Percentiles rank a stretch among this genome's conserved stretches.
phyloP scores from a whole-genome alignment of 2,113 vertebrate species.

The Thamnophis sirtalis region DNA sequence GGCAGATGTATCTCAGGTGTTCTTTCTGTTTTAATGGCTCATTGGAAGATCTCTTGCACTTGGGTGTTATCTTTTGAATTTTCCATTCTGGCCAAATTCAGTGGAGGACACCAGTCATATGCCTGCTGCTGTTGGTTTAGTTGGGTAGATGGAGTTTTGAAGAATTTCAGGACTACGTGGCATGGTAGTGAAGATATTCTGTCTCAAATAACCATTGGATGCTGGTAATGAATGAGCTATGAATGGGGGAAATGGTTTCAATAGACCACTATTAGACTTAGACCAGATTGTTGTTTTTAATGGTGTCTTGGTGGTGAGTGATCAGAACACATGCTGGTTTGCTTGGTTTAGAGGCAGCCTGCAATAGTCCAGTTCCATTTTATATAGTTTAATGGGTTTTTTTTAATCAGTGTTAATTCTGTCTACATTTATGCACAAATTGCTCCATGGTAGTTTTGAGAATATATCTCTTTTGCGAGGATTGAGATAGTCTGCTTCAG shows the following conservation, averaged over 20 bases:
- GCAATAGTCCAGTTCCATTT: neutral
- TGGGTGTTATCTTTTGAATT: neutral
- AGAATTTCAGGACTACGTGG: neutral
- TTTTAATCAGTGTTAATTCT: neutral
- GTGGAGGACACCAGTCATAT: neutral
- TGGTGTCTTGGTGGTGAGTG: neutral
- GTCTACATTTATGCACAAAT: neutral
- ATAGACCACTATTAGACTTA: neutral
- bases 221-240: neutral
- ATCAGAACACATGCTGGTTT: neutral
- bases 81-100: neutral
- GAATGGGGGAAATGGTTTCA: neutral
- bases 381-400: neutral
- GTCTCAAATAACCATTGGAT: neutral
- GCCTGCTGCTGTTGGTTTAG: neutral
- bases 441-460: neutral
- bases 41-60: neutral
- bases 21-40: neutral
- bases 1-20: neutral
- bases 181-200: neutral
- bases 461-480: neutral
- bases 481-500: neutral
- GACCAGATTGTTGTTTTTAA: neutral
- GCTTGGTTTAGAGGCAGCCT: neutral
- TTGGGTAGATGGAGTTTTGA: neutral